Base-by-base conservation (phyloP, 2,888 invertebrate genomes). In the Acrobeloides nanus region DNA sequence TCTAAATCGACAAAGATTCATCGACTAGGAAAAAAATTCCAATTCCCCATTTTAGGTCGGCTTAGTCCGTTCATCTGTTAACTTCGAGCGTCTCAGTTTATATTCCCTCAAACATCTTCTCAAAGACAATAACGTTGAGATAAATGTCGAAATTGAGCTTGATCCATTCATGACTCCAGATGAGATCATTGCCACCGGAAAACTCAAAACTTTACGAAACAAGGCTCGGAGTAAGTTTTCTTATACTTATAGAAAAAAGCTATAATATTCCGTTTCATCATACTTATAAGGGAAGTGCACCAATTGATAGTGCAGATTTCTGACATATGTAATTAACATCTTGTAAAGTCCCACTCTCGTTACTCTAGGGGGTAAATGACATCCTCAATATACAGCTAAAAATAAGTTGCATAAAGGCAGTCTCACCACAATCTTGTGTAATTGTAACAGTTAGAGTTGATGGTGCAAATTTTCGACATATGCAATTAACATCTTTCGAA, bases 121-220 rank as follows among this genome's bases (percentile, higher is more conserved):
- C 39, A 67, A 64, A 39, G 61, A 64, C 7, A 53, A 55, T 18
- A 43, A 59, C 26, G 48, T 69, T 34, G 50, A 57, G 32, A 46
- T 68, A 4, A 71, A 68, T 46, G 52, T 62, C n/a, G 37, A 67
- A 12, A 40, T 67, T 23, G 70, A 70, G 38, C 43, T 70, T 25
- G 70, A 70, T 38, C 67, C 62, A 12, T 65, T 57, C 48, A 54
- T 55, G 41, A 64, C 68, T 7, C 60, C 66, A 10, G 70, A 71
- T 25, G 65, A 70, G 38, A 70, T 70, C 25, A 59, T 70, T n/a
- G 48, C 57, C 6, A 54, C 57, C n/a, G 66, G 66, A 20, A 61
- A 66, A 23, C 43, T 69, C 32, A 53, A 57, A 17, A 38, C 38
- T 6, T 46, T 70, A 5, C 37, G 44, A 12, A 49, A 35, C 23